Percentiles rank a stretch among this genome's conserved stretches.
Evolutionary conservation across 37 sponge, comb jelly and placozoan genomes (phyloP).

Genomic region (Haliclona indistincta): DNA sequence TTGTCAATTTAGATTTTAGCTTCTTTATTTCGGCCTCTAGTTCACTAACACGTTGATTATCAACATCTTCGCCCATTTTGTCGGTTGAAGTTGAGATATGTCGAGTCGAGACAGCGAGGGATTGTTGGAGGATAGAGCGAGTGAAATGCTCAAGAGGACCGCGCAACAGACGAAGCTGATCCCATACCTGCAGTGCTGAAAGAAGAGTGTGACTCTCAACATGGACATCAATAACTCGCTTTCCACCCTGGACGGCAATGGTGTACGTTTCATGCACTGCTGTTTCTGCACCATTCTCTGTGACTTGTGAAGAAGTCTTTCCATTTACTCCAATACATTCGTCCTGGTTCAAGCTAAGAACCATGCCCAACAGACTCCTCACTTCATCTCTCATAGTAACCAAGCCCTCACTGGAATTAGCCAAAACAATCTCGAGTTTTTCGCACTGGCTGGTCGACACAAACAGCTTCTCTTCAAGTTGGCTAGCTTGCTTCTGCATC

Average conservation of each 20-base stretch:
- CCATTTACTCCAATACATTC: neutral
- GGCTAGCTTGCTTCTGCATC: constrained; percentile 9
- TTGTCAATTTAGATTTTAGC: constrained; percentile 37
- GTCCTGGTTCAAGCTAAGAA: constrained; percentile 29
- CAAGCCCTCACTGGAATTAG: constrained; percentile 39
- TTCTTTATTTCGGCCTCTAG: constrained; percentile 43
- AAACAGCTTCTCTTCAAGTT: constrained; percentile 28
- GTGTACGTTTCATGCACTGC: neutral
- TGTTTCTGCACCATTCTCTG: neutral
- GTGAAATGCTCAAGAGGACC: constrained; percentile 70
- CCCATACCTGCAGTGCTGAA: constrained; percentile 30
- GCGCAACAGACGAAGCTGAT: constrained; percentile 47
- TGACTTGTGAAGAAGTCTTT: neutral
- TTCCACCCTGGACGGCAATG: constrained; percentile 1
- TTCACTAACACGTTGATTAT: constrained; percentile 15
- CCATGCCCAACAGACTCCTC: constrained; percentile 25
- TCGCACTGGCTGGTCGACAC: neutral
- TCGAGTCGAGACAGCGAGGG: constrained; percentile 34
- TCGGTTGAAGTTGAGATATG: neutral
- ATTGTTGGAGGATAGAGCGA: constrained; percentile 48
- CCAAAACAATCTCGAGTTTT: constrained; percentile 36
- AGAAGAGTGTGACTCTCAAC: constrained; percentile 39
- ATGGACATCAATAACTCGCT: constrained; percentile 38
- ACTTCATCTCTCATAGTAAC: constrained; percentile 36
- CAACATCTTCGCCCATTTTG: constrained; percentile 1